These are phyloP conservation scores for Rhinoraja longicauda DNA, from an alignment of 2,797 vertebrate genomes.

Conservation along the genomic window DNA sequence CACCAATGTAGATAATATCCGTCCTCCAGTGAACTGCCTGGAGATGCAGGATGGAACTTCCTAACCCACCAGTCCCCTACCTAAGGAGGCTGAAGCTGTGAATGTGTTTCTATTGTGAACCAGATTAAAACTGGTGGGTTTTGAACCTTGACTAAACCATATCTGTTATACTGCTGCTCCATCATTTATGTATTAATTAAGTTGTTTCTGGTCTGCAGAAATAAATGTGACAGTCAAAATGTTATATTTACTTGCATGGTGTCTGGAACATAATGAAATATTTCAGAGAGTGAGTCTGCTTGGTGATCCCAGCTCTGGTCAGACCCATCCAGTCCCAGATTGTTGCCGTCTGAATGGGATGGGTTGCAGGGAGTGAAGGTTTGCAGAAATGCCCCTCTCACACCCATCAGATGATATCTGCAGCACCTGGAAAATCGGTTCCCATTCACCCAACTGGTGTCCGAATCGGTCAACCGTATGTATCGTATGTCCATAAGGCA, in stretches of 20 bases:
- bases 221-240: neutral
- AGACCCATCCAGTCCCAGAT: no score
- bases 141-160: neutral
- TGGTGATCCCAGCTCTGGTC: no score
- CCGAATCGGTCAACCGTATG: no score
- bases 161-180: neutral
- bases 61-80: neutral
- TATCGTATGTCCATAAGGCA: no score
- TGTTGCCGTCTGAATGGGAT: no score
- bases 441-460: no score
- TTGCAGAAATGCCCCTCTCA: no score
- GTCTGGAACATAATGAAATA: no score
- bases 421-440: no score
- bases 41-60: neutral
- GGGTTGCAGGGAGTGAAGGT: no score
- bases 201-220: neutral
- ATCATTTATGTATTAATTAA: neutral
- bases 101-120: neutral
- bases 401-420: no score
- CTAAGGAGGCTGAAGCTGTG: neutral
- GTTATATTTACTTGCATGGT: neutral
- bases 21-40: neutral
- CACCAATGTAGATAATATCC: neutral
- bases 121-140: neutral
- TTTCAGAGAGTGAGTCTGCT: no score